Evolutionary conservation across 1,140 invertebrate genomes (phyloP), one percentile per base, ranked within the genome.

Genomic region (Drosophila leontia): DNA sequence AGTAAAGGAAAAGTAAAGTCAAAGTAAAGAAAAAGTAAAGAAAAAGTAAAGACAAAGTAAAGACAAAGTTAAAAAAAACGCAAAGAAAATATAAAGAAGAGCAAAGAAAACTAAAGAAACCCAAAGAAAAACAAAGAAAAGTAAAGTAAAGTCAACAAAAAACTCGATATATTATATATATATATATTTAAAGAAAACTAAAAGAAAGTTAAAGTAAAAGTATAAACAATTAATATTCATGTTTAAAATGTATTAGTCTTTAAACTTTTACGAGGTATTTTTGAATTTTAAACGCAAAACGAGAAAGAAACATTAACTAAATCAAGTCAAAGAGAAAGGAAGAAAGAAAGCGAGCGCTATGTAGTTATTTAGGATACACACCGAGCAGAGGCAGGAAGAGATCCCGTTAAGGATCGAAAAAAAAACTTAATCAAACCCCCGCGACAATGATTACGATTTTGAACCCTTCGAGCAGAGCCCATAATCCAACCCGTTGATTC

Each of bases 231-330:
- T 81, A 87, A 71, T 83, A 88, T 75, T 88, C 85, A 85, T 90
- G 81, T 90, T 88, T 90, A 72, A 79, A 72, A 79, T 75, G 78
- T 88, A 81, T 85, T 88, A 90, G 85, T 84, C 53, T 84, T 32
- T 55, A 80, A 84, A 80, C 77, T 71, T 86, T 87, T 83, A 84
- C 62, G 53, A 70, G 57, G 71, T 81, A 69, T 85, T 80, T 80
- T 86, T 60, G 65, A 79, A 75, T 86, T 87, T 90, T 76, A 82
- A 56, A 56, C 23, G 26, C 48, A n/a, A 82, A 53, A 51, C 60
- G 72, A 82, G 35, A 9, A 35, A 9, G 13, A 56, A 11, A 59
- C 59, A 74, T 72, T 44, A 63, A 61, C 55, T 44, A 65, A 69
- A 53, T 26, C 47, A 35, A 64, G 23, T 56, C 34, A 3, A 7